A percentile compares a stretch with the other conserved stretches of the same genome.
These are phyloP conservation scores for Drosophila acutilabella DNA, from an alignment of 2,888 invertebrate species.

Conservation along the genomic window DNA sequence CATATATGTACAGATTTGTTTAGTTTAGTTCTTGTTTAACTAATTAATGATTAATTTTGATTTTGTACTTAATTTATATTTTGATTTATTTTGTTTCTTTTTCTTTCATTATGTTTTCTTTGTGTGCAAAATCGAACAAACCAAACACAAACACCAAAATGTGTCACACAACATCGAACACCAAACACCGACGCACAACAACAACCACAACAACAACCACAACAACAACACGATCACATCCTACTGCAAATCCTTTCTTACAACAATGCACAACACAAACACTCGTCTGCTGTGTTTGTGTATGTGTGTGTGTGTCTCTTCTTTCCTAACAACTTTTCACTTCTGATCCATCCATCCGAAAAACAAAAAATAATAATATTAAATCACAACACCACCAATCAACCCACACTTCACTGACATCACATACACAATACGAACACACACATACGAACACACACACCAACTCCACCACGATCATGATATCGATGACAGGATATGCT, in stretches of 20 bases:
- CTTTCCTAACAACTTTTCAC: constrained; percentile 81
- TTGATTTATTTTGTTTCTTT: constrained; percentile 68
- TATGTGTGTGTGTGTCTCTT: constrained; percentile 66
- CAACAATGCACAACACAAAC: constrained; percentile 57
- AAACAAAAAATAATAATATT: constrained; percentile 19
- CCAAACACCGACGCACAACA: constrained; percentile 54
- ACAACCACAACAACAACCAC: constrained; percentile 36
- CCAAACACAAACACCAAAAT: constrained; percentile 33
- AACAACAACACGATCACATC: constrained; percentile 29
- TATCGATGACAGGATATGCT: constrained; percentile 85
- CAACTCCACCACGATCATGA: constrained; percentile 68
- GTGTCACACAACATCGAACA: constrained; percentile 35
- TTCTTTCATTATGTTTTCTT: constrained; percentile 71
- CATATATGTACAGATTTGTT: constrained; percentile 25
- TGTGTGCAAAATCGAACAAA: constrained; percentile 62
- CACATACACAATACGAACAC: constrained; percentile 28
- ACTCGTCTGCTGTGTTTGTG: constrained; percentile 65
- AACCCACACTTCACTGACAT: constrained; percentile 30
- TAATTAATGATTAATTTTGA: constrained; percentile 49
- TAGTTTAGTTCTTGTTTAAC: constrained; percentile 44
- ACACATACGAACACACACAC: constrained; percentile 39
- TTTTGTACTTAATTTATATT: constrained; percentile 75
- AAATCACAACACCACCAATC: constrained; percentile 40
- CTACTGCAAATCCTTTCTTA: constrained; percentile 37
- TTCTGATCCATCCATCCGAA: constrained; percentile 64